Evolutionary conservation across 2,797 vertebrate species (phyloP).

Genomic region (Cuniculus paca): DNA sequence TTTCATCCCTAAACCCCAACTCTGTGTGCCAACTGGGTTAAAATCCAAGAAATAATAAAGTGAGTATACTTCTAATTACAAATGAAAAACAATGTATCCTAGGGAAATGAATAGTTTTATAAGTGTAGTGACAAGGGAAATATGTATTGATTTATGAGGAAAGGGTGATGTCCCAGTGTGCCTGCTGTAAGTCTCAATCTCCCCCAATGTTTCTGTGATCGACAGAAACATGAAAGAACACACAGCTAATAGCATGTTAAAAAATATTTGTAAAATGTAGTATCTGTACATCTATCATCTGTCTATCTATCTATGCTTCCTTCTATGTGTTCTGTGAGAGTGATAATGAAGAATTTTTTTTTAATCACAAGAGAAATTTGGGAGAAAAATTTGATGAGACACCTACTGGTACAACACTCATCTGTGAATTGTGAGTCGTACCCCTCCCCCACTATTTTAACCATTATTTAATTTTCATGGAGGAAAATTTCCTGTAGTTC

Average conservation of each 20-base stretch:
- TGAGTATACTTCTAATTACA: not conserved
- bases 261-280: not conserved
- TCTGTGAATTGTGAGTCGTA: not conserved
- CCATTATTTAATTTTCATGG: not conserved
- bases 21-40: not conserved
- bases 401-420: not conserved
- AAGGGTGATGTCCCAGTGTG: not conserved
- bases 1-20: not conserved
- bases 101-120: not conserved
- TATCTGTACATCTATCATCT: not conserved
- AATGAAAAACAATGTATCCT: not conserved
- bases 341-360: not conserved
- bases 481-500: not conserved
- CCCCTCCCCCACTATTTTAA: not conserved
- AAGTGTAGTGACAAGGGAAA: not conserved
- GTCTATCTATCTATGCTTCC: not conserved
- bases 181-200: not conserved
- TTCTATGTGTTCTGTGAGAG: not conserved
- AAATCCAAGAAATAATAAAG: conserved; percentile 6
- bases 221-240: not conserved
- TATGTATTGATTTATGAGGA: not conserved
- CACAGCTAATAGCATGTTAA: not conserved
- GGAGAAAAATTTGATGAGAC: not conserved
- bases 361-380: not conserved
- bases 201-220: conserved; percentile 3